Conservation (phyloP, 2,113 vertebrate species). For the Sylvilagus bachmani region DNA sequence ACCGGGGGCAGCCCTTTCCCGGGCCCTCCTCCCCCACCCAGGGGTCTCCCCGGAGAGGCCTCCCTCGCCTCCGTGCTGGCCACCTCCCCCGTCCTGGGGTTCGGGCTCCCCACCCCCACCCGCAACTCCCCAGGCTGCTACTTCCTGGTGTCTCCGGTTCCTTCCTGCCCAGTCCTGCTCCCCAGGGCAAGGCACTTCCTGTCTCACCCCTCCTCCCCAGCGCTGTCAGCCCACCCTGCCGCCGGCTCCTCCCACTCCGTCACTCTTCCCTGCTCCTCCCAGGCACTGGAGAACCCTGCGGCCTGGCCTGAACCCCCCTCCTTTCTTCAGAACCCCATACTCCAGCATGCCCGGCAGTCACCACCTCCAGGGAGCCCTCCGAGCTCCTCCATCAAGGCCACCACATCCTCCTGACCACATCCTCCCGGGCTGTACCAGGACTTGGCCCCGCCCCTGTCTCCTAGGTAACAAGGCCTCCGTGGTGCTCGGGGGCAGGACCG, state of each 20-base stretch:
- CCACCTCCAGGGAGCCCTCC: constrained; percentile 42
- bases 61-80: no score
- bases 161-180: neutral
- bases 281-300: neutral
- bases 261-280: neutral
- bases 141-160: neutral
- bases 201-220: neutral
- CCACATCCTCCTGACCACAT: no score
- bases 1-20: neutral
- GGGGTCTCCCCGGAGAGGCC: neutral
- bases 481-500: neutral
- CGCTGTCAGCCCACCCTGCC: neutral
- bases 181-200: neutral
- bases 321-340: neutral
- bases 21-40: neutral
- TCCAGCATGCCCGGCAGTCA: neutral
- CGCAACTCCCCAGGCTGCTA: neutral
- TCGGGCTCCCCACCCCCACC: neutral
- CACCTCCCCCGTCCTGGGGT: no score
- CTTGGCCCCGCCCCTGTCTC: neutral
- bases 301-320: no score
- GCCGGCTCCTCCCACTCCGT: neutral
- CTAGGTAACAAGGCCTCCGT: neutral
- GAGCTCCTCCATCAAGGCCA: neutral
- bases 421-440: no score